Percentiles rank a stretch among this genome's conserved stretches.
phyloP scores from a whole-genome alignment of 2,888 invertebrate species.

The Mechanitis messenoides region DNA sequence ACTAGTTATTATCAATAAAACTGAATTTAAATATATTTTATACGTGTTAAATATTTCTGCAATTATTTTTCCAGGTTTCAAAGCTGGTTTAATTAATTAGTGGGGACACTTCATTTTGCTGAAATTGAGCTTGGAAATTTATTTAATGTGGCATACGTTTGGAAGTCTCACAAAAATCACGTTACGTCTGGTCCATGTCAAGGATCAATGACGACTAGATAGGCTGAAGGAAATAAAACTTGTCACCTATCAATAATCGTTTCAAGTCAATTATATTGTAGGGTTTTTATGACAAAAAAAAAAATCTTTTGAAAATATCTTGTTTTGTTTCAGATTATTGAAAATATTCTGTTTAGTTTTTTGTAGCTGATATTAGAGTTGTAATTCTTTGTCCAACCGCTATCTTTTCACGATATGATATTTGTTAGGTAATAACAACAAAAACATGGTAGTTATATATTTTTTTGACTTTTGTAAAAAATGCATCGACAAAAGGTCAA shows the following conservation, averaged over 20 bases:
- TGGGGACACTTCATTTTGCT: slow-evolving; percentile 53
- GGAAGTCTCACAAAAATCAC: slow-evolving; percentile 64
- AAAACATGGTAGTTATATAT: too few species aligned
- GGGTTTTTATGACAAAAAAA: too few species aligned
- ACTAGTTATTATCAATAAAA: slow-evolving; percentile 11
- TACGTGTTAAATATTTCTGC: slow-evolving; percentile 26
- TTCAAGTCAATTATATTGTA: too few species aligned
- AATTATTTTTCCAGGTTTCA: slow-evolving; percentile 24
- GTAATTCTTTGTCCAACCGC: too few species aligned
- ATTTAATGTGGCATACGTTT: slow-evolving; percentile 62
- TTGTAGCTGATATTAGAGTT: too few species aligned
- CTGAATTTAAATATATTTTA: slow-evolving; percentile 17
- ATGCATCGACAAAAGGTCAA: neutral
- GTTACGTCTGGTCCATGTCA: slow-evolving; percentile 35
- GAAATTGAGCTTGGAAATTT: slow-evolving; percentile 56
- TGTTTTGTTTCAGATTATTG: too few species aligned
- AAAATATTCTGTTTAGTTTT: too few species aligned
- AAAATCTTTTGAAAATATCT: too few species aligned
- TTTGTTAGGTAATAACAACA: too few species aligned
- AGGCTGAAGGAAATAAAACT: neutral
- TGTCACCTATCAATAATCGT: too few species aligned
- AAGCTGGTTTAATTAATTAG: slow-evolving; percentile 64
- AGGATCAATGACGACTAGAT: slow-evolving; percentile 19
- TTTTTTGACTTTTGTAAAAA: neutral
- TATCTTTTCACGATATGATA: too few species aligned